These are phyloP conservation scores for Rhinella marina DNA, from an alignment of 2,797 vertebrate genomes.

Conservation along the genomic window DNA sequence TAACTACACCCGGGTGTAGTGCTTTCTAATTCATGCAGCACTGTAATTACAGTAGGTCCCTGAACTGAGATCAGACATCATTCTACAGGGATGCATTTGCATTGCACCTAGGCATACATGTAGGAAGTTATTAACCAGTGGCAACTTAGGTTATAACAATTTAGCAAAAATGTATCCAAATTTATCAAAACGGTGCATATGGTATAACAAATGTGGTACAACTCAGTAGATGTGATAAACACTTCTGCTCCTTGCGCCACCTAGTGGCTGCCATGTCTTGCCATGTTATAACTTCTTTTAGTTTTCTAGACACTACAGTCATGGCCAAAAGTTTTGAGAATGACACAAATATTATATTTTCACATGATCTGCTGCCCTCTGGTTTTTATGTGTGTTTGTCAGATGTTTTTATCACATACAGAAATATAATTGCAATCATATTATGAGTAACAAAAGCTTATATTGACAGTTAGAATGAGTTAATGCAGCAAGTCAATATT, in stretches of 20 bases:
- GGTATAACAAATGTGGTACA: background rate
- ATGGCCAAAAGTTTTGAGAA: too few species aligned
- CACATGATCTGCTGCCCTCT: too few species aligned
- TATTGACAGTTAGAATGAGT: too few species aligned
- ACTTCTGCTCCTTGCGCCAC: background rate
- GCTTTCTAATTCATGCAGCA: background rate
- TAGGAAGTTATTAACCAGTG: background rate
- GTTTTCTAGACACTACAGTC: background rate
- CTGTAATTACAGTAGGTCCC: background rate
- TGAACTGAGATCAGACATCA: background rate
- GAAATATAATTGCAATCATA: too few species aligned
- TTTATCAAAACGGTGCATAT: background rate
- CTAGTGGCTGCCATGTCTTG: background rate
- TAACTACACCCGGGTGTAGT: background rate
- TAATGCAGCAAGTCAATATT: too few species aligned
- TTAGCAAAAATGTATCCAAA: background rate
- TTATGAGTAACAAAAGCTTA: too few species aligned
- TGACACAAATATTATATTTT: too few species aligned
- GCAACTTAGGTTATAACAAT: background rate
- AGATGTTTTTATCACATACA: too few species aligned
- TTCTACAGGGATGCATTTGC: too few species aligned
- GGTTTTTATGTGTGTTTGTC: too few species aligned
- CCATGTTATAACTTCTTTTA: background rate
- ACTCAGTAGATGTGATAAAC: background rate
- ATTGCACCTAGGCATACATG: background rate